Base-by-base conservation (phyloP, 2,888 invertebrate genomes). In the Neoascia interrupta region DNA sequence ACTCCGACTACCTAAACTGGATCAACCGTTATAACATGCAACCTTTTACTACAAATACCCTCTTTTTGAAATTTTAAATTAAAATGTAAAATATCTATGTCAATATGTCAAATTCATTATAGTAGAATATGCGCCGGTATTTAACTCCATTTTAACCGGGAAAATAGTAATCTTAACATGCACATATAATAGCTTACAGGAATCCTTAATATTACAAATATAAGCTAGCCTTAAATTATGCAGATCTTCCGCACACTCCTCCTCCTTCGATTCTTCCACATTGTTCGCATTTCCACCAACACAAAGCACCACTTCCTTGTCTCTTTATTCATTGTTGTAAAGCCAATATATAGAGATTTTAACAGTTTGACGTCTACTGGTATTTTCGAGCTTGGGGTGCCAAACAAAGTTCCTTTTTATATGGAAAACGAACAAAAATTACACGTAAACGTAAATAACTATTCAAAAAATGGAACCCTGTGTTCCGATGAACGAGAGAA, bases 101-200 rank as follows among this genome's bases (percentile, higher is more conserved):
- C n/a, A n/a, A n/a, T n/a, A n/a, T n/a, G 41, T 11, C 15, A 41
- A 34, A 36, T 58, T 45, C 4, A 45, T 60, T 19, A 60, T 45
- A 13, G 23, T 56, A 31, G 41, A 31, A 15, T 43, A 58, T 58
- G 58, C 58, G 19, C 56, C 56, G 19, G 54, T 56, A 56, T 56
- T 41, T n/a, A 39, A 19, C 39, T 39, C 39, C 39, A 39, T 39
- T 39, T 39, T 39, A 13, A 18, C 5, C 16, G 3, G 10, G 8
- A 4, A 18, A 13, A 4, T 18, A 39, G 28, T 54, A 18, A 43
- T 58, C 34, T 31, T 43, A 10, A 58, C 28, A 34, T 43, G 0
- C n/a, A 51, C 11, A 58, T 58, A 58, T n/a, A 58, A n/a, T 13
- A 34, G 43, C 8, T 43, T 21, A 31, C 58, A 31, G 19, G 3